phyloP scores from a whole-genome alignment of 2,888 invertebrate genomes.

The Serripes groenlandicus region DNA sequence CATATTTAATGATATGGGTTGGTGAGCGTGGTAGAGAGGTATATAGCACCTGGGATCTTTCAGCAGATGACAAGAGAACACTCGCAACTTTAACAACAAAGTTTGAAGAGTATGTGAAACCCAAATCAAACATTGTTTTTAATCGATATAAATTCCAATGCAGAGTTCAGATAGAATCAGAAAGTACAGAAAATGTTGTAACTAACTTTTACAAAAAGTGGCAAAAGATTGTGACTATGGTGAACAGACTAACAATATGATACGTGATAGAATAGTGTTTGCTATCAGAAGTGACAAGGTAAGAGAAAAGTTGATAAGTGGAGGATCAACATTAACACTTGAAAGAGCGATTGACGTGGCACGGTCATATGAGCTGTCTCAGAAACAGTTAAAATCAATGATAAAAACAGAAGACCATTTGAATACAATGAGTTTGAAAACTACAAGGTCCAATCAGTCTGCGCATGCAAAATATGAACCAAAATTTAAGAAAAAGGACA shows the following conservation, averaged over 20 bases:
- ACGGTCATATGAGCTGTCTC: slow-evolving; percentile 33
- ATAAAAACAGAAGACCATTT: slow-evolving; percentile 32
- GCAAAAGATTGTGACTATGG: slow-evolving; percentile 62
- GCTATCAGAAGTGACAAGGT: slow-evolving; percentile 32
- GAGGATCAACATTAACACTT: slow-evolving; percentile 50
- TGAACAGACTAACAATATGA: slow-evolving; percentile 47
- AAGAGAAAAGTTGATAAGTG: slow-evolving; percentile 53
- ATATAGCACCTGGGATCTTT: slow-evolving; percentile 42
- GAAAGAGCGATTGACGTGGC: slow-evolving; percentile 53
- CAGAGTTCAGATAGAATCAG: slow-evolving; percentile 46
- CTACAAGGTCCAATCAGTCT: too few relatives aligned
- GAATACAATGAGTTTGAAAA: slow-evolving; percentile 33
- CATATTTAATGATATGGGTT: slow-evolving; percentile 50
- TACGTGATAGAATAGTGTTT: slow-evolving; percentile 60
- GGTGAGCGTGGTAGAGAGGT: slow-evolving; percentile 50
- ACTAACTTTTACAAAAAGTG: slow-evolving; percentile 48
- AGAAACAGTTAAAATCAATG: slow-evolving; percentile 27
- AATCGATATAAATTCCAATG: slow-evolving; percentile 55
- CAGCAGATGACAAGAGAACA: slow-evolving; percentile 42
- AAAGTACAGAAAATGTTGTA: too few relatives aligned
- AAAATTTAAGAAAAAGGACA: too few relatives aligned
- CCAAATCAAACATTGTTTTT: slow-evolving; percentile 54
- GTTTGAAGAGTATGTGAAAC: slow-evolving; percentile 47
- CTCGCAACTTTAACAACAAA: slow-evolving; percentile 21
- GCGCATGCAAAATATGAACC: too few relatives aligned